These are phyloP conservation scores for Arothron firmamentum DNA, from an alignment of 2,113 vertebrate species.

Conservation along the genomic window DNA sequence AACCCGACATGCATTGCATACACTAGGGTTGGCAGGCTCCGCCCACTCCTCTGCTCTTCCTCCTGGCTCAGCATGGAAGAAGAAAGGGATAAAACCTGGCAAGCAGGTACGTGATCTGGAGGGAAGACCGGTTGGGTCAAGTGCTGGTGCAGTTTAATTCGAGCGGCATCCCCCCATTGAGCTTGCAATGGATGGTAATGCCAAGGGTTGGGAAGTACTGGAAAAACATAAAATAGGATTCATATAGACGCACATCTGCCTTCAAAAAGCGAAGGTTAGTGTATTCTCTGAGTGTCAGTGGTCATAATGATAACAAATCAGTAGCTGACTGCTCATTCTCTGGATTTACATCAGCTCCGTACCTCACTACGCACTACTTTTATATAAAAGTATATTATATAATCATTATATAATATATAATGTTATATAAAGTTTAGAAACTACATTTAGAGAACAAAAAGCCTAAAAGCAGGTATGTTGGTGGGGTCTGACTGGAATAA, in stretches of 20 bases:
- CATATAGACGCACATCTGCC: no score
- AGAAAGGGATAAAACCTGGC: conserved; percentile 26
- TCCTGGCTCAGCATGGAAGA: conserved; percentile 10
- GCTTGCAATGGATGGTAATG: conserved; percentile 1
- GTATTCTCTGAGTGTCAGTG: no score
- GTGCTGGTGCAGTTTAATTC: conserved; percentile 35
- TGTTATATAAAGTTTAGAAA: no score
- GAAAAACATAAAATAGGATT: conserved; percentile 1
- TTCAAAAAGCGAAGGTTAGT: no score
- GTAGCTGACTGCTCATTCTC: conserved; percentile 34
- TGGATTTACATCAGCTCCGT: conserved; percentile 43
- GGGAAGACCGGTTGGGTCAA: conserved; percentile 44
- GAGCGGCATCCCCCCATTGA: conserved; percentile 14
- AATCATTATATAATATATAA: no score
- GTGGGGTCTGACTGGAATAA: background rate
- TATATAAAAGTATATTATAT: no score
- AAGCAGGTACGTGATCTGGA: conserved; percentile 53
- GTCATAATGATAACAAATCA: conserved; percentile 44
- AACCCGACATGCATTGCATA: background rate
- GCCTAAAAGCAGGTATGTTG: conserved; percentile 24
- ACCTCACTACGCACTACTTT: conserved; percentile 17
- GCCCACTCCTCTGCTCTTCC: conserved; percentile 6
- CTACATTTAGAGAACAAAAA: conserved; percentile 17
- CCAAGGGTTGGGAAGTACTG: conserved; percentile 3
- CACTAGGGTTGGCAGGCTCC: conserved; percentile 7